Percentiles rank a stretch among this genome's conserved stretches.
Evolutionary conservation across 1,140 invertebrate species (phyloP).

Genomic region (Hyposmocoma kahamanoa): DNA sequence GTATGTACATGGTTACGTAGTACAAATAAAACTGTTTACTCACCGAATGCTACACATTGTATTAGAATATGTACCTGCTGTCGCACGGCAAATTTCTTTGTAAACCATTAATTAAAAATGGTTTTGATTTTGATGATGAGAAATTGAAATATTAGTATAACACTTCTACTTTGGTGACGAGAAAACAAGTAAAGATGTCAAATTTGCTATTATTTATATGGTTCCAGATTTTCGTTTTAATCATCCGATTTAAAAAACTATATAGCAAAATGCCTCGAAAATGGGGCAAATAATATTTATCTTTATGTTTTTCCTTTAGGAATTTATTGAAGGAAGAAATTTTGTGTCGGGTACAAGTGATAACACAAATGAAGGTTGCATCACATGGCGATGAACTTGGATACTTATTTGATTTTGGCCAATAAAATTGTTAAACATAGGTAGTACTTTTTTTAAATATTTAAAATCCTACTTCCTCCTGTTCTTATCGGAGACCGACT

Average conservation of each 20-base stretch:
- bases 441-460: too few species aligned
- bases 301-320: constrained; percentile 1
- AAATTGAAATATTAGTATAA: neutral
- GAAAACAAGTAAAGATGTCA: neutral
- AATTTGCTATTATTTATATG: neutral
- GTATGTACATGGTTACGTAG: too few species aligned
- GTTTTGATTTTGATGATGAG: constrained; percentile 15
- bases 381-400: neutral
- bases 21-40: too few species aligned
- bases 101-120: neutral
- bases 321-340: neutral
- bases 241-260: neutral
- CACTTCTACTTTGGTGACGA: constrained; percentile 12
- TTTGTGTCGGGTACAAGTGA: neutral
- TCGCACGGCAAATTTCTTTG: too few species aligned
- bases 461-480: too few species aligned
- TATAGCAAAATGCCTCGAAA: neutral
- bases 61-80: too few species aligned
- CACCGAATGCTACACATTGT: too few species aligned
- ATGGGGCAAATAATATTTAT: neutral
- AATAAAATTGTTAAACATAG: neutral
- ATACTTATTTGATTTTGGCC: neutral
- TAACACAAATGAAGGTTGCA: neutral
- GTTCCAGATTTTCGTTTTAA: neutral
- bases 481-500: too few species aligned